phyloP scores from a whole-genome alignment of 2,113 vertebrate species.

The Siphamia tubifer region DNA sequence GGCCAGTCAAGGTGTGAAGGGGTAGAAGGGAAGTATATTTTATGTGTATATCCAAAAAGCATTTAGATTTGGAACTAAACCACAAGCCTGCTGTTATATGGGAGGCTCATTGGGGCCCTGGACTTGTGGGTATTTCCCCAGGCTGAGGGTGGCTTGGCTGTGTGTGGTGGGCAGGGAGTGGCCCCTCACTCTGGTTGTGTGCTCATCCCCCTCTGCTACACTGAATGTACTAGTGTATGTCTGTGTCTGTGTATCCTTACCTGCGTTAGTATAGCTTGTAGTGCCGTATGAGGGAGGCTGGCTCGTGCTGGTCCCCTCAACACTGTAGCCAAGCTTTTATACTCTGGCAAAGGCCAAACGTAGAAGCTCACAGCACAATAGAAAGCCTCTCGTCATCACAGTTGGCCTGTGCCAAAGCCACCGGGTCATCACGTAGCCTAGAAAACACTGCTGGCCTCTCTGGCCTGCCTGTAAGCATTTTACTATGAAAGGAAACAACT shows the following conservation, averaged over 20 bases:
- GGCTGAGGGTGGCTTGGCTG: conserved; percentile 12
- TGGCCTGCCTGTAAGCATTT: conserved; percentile 83
- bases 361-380: conserved; percentile 79
- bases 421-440: conserved; percentile 80
- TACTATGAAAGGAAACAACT: conserved; percentile 84
- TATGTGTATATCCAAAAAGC: neutral
- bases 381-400: conserved; percentile 87
- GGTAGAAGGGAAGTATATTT: neutral
- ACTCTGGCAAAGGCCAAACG: conserved; percentile 86
- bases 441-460: conserved; percentile 69
- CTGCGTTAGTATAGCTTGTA: conserved; percentile 80
- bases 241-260: conserved; percentile 77
- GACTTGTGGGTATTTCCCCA: conserved; percentile 23
- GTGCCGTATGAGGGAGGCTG: conserved; percentile 78
- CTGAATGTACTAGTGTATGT: conserved; percentile 14
- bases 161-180: conserved; percentile 24
- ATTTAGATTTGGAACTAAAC: conserved; percentile 16
- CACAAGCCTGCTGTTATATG: conserved; percentile 12
- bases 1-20: neutral
- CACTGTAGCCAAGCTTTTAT: conserved; percentile 81
- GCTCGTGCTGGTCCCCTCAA: conserved; percentile 67
- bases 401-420: conserved; percentile 75
- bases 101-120: conserved; percentile 43
- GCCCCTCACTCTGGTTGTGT: conserved; percentile 24
- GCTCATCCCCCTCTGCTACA: neutral